These are phyloP conservation scores for Ochropleura plecta DNA, from an alignment of 2,888 invertebrate genomes.

Conservation along the genomic window DNA sequence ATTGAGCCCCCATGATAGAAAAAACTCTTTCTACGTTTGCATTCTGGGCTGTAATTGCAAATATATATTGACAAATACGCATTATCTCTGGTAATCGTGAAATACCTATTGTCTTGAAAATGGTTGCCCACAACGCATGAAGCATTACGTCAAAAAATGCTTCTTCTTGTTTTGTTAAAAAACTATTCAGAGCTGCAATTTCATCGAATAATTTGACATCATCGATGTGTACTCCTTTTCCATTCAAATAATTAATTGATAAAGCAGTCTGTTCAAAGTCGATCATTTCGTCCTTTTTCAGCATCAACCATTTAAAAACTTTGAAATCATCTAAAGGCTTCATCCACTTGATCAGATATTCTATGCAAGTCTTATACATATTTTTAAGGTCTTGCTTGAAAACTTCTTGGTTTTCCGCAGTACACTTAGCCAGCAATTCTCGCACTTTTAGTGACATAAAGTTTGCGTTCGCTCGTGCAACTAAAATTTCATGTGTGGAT, in stretches of 20 bases:
- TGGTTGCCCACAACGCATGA: slow-evolving; percentile 52
- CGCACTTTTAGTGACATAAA: slow-evolving; percentile 54
- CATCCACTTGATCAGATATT: slow-evolving; percentile 53
- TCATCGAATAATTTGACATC: slow-evolving; percentile 50
- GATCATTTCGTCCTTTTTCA: no score
- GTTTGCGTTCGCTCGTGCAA: slow-evolving; percentile 46
- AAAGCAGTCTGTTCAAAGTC: no score
- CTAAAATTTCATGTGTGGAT: no score
- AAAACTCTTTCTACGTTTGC: slow-evolving; percentile 62
- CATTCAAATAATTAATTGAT: no score
- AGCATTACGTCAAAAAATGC: slow-evolving; percentile 50
- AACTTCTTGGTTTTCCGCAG: slow-evolving; percentile 45
- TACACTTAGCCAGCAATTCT: slow-evolving; percentile 43
- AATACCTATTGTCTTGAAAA: slow-evolving; percentile 59
- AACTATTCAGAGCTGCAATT: slow-evolving; percentile 53
- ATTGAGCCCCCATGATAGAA: slow-evolving; percentile 56
- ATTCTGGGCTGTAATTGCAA: slow-evolving; percentile 60
- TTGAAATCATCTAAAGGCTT: slow-evolving; percentile 50
- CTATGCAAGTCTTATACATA: slow-evolving; percentile 52
- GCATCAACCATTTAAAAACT: no score
- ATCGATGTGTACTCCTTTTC: no score
- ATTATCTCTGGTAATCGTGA: slow-evolving; percentile 54
- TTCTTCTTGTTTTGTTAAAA: slow-evolving; percentile 54
- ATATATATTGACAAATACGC: slow-evolving; percentile 39
- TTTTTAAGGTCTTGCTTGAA: slow-evolving; percentile 52